These are phyloP conservation scores for Cephus rjabovi DNA, from an alignment of 2,888 invertebrate genomes.

Conservation along the genomic window DNA sequence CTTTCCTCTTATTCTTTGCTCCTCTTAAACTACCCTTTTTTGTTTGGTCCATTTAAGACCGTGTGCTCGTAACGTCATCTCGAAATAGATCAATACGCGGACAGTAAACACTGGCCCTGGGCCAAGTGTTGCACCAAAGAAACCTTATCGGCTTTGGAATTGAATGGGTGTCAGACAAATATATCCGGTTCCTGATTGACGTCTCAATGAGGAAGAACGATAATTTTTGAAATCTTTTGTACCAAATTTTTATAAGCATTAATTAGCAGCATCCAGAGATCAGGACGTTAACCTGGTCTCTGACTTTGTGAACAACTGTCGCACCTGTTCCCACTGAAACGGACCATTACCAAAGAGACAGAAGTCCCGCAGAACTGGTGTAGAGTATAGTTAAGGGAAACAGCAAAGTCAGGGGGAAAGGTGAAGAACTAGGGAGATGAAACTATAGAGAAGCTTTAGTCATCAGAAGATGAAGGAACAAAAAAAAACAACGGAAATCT, in stretches of 20 bases:
- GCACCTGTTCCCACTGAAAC: background rate
- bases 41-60: background rate
- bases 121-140: background rate
- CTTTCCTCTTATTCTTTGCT: background rate
- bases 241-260: background rate
- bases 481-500: background rate
- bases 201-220: background rate
- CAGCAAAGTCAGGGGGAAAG: background rate
- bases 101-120: background rate
- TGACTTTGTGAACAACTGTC: background rate
- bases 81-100: background rate
- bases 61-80: conserved; percentile 1
- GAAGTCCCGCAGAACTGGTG: background rate
- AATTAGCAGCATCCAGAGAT: background rate
- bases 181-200: background rate
- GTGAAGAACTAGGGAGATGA: background rate
- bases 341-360: background rate
- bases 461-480: background rate
- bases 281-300: background rate
- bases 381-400: background rate
- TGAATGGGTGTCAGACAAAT: conserved; percentile 4
- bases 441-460: background rate
- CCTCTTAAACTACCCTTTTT: background rate
- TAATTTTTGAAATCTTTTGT: background rate
- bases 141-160: background rate